phyloP scores from a whole-genome alignment of 2,113 vertebrate species.

The Fukomys damarensis region DNA sequence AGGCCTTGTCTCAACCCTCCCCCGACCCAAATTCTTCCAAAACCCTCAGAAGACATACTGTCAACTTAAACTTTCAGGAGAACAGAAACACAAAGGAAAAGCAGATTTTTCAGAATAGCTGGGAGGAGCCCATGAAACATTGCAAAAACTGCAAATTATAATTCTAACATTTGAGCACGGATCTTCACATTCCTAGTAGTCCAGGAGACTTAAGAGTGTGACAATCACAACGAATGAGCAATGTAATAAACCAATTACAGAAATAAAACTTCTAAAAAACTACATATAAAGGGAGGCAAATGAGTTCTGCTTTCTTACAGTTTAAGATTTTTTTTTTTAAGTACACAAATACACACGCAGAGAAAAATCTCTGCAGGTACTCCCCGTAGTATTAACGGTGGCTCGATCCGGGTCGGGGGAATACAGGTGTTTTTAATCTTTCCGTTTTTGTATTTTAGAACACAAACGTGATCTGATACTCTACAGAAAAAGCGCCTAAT shows the following conservation, averaged over 20 bases:
- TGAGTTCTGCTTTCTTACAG: background rate
- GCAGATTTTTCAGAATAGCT: background rate
- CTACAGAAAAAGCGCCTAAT: background rate
- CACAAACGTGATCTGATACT: background rate
- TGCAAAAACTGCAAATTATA: background rate
- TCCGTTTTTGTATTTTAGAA: background rate
- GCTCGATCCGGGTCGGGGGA: background rate
- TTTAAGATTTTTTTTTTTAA: background rate
- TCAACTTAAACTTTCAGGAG: background rate
- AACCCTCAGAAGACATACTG: too few species aligned
- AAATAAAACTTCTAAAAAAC: constrained; percentile 37
- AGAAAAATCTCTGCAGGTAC: background rate
- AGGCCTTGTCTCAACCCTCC: too few species aligned
- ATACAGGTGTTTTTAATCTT: background rate
- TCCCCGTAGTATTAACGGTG: background rate
- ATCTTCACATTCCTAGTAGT: background rate
- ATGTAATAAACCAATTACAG: background rate
- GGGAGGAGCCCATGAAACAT: background rate
- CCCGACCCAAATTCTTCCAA: too few species aligned
- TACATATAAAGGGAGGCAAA: constrained; percentile 18
- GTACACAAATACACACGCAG: background rate
- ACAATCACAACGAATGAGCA: background rate
- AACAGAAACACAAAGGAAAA: background rate
- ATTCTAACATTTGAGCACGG: background rate
- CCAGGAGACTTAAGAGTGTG: background rate